Conservation (phyloP, 53 echinoderm and acorn worm species). For the Holothuria leucospilota region DNA sequence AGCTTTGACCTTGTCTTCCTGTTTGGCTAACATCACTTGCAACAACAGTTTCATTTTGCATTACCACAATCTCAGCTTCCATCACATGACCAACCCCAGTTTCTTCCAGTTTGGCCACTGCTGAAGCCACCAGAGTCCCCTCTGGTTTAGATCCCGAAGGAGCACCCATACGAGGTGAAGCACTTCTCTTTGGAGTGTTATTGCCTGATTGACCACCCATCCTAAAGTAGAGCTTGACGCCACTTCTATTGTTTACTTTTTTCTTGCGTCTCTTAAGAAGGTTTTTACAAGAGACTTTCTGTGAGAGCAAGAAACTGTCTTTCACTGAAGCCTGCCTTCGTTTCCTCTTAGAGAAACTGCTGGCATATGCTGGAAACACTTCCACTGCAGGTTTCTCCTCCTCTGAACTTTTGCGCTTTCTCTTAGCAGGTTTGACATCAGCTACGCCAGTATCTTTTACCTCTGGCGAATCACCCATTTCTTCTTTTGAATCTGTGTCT, state of each 20-base stretch:
- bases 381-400: constrained; percentile 36
- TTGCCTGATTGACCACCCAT: constrained; percentile 48
- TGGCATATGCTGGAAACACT: constrained; percentile 17
- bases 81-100: neutral
- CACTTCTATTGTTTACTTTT: constrained; percentile 37
- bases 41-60: neutral
- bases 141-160: neutral
- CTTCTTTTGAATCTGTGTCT: constrained; percentile 25
- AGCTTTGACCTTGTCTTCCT: neutral
- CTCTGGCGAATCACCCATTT: constrained; percentile 28
- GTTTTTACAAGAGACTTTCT: constrained; percentile 26
- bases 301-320: constrained; percentile 40
- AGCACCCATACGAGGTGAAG: constrained; percentile 23
- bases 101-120: constrained; percentile 14
- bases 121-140: constrained; percentile 1
- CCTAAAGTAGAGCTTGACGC: constrained; percentile 41
- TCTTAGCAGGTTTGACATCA: constrained; percentile 10
- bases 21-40: neutral
- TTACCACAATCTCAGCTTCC: neutral
- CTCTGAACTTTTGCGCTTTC: constrained; percentile 13
- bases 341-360: constrained; percentile 13
- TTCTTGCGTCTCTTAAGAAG: constrained; percentile 34
- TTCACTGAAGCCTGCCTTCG: constrained; percentile 26
- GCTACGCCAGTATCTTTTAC: neutral
- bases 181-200: constrained; percentile 47